A percentile compares a stretch with the other conserved stretches of the same genome.
Conservation (phyloP, 2,797 vertebrate genomes). For the Lacerta viridis region DNA sequence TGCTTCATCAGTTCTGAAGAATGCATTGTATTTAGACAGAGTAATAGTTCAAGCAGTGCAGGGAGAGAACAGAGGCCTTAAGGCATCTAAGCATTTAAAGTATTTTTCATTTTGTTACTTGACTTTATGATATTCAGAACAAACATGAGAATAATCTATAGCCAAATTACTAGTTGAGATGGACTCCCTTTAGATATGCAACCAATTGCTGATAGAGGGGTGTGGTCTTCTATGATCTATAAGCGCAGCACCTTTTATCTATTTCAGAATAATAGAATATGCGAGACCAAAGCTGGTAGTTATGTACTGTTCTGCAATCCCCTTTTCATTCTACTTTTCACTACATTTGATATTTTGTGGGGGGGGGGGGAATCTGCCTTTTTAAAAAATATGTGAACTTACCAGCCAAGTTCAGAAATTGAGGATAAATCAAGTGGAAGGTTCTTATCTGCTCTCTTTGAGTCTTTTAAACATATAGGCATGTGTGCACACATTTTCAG, state of each 20-base stretch:
- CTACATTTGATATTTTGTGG: conserved; percentile 1
- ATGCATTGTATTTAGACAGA: conserved; percentile 57
- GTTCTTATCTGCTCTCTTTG: background rate
- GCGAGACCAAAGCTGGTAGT: background rate
- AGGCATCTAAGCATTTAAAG: conserved; percentile 25
- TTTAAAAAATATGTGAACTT: background rate
- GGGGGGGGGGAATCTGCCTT: background rate
- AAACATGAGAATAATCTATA: conserved; percentile 10
- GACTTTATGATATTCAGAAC: conserved; percentile 16
- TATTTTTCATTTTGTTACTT: conserved; percentile 19
- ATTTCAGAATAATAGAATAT: background rate
- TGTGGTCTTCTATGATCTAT: background rate
- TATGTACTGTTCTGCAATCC: background rate
- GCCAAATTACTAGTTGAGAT: background rate
- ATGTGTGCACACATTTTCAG: background rate
- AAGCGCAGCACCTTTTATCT: background rate
- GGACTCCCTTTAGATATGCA: background rate
- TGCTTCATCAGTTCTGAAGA: conserved; percentile 59
- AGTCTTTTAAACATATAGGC: background rate
- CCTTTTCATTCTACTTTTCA: background rate
- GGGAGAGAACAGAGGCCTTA: conserved; percentile 29
- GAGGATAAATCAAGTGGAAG: background rate
- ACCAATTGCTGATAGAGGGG: background rate
- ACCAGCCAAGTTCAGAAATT: background rate
- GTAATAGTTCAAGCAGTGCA: conserved; percentile 51